Conservation (phyloP, 2,888 invertebrate genomes). For the Caenorhabditis afra region DNA sequence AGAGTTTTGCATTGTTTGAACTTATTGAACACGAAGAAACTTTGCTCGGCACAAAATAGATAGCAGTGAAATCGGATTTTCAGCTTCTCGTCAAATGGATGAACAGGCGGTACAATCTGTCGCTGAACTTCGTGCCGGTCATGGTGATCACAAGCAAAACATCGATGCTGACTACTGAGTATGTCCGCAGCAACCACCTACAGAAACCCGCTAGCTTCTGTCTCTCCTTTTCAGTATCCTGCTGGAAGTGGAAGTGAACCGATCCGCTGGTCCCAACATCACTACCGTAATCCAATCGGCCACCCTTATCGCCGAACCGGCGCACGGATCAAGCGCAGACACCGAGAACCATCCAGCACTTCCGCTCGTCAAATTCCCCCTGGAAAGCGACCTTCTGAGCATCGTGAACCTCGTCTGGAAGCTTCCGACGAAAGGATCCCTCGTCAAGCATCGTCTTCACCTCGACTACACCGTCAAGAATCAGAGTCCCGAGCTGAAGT, state of each 20-base stretch:
- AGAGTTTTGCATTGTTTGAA: too few species aligned
- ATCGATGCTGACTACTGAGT: constrained; percentile 71
- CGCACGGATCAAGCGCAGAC: background rate
- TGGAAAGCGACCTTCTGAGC: constrained; percentile 33
- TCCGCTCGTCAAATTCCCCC: constrained; percentile 35
- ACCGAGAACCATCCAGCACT: constrained; percentile 24
- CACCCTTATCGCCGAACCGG: constrained; percentile 33
- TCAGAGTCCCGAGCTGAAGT: constrained; percentile 33
- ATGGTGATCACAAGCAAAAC: constrained; percentile 69
- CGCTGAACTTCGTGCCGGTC: constrained; percentile 69
- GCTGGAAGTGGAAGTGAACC: constrained; percentile 73
- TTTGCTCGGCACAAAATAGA: too few species aligned
- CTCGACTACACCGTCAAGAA: constrained; percentile 40
- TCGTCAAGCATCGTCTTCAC: constrained; percentile 50
- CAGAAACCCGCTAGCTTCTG: too few species aligned
- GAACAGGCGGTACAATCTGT: constrained; percentile 62
- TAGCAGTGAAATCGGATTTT: constrained; percentile 20
- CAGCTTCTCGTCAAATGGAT: constrained; percentile 76
- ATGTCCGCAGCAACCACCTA: too few species aligned
- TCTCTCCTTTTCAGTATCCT: constrained; percentile 68
- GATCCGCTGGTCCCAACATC: constrained; percentile 61
- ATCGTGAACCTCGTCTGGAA: constrained; percentile 49
- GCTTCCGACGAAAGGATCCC: constrained; percentile 47
- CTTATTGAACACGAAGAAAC: too few species aligned
- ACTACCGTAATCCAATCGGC: constrained; percentile 63